A percentile compares a stretch with the other conserved stretches of the same genome.
Evolutionary conservation across 2,113 vertebrate species (phyloP).

Genomic region (Orthonyx spaldingii): DNA sequence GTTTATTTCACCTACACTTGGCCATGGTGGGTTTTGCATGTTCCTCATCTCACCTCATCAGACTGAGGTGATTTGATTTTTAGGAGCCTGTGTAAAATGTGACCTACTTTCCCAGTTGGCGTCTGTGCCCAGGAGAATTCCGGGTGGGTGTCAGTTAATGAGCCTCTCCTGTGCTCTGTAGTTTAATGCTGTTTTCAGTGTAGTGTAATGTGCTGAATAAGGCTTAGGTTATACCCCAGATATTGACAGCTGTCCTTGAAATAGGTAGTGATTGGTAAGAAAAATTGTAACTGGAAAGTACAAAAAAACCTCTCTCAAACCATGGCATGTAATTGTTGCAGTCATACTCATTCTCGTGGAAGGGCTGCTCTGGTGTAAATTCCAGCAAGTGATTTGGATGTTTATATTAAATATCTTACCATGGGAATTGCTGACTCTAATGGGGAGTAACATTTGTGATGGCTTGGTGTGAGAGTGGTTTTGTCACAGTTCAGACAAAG

Average conservation of each 20-base stretch:
- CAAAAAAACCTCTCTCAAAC: background rate
- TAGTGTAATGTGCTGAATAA: background rate
- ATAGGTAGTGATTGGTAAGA: background rate
- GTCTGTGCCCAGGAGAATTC: background rate
- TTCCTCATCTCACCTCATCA: background rate
- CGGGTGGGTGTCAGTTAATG: background rate
- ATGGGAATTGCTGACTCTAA: background rate
- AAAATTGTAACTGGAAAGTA: background rate
- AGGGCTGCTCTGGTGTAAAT: background rate
- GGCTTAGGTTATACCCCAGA: background rate
- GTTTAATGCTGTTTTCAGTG: background rate
- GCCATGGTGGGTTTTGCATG: background rate
- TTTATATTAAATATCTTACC: background rate
- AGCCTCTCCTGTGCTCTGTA: background rate
- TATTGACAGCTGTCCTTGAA: constrained; percentile 7
- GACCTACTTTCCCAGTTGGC: constrained; percentile 37
- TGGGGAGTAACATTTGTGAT: background rate
- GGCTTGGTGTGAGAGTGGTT: background rate
- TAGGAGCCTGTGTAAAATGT: constrained; percentile 13
- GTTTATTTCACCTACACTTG: background rate
- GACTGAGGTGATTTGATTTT: background rate
- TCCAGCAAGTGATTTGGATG: background rate
- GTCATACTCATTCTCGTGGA: background rate
- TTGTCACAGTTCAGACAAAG: background rate
- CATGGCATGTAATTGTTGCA: background rate